Conservation (phyloP, 2,797 vertebrate species). For the Triplophysa yarkandensis region DNA sequence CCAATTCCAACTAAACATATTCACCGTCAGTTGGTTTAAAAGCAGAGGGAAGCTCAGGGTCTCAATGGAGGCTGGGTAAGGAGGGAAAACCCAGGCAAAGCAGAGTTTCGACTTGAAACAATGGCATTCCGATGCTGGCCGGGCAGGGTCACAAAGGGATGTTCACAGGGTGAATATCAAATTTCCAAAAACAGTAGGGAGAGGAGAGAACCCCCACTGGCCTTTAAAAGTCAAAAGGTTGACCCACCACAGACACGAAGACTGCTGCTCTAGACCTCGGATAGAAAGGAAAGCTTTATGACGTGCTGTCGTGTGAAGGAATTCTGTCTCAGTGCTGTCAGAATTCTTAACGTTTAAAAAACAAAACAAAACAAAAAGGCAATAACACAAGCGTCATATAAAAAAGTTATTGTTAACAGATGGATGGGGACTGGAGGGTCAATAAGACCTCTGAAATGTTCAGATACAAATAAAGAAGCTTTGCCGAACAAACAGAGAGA, state of each 20-base stretch:
- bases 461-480: constrained; percentile 15
- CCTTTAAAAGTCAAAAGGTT: constrained; percentile 60
- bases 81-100: constrained; percentile 59
- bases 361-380: neutral
- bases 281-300: constrained; percentile 47
- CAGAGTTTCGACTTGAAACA: constrained; percentile 61
- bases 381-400: neutral
- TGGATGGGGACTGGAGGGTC: neutral
- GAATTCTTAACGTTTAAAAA: neutral
- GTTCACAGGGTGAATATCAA: constrained; percentile 56
- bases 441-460: neutral
- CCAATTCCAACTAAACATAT: constrained; percentile 60
- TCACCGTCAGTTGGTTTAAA: constrained; percentile 59
- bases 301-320: constrained; percentile 41
- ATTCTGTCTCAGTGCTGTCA: constrained; percentile 32
- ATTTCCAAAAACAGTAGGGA: constrained; percentile 60
- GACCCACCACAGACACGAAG: constrained; percentile 56
- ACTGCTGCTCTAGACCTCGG: constrained; percentile 41
- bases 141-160: constrained; percentile 56
- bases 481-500: constrained; percentile 35
- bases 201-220: constrained; percentile 57
- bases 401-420: neutral
- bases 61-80: constrained; percentile 57
- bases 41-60: constrained; percentile 58
- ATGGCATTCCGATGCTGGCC: constrained; percentile 59